Conservation (phyloP, 1,140 invertebrate genomes). For the Colletes gigas region DNA sequence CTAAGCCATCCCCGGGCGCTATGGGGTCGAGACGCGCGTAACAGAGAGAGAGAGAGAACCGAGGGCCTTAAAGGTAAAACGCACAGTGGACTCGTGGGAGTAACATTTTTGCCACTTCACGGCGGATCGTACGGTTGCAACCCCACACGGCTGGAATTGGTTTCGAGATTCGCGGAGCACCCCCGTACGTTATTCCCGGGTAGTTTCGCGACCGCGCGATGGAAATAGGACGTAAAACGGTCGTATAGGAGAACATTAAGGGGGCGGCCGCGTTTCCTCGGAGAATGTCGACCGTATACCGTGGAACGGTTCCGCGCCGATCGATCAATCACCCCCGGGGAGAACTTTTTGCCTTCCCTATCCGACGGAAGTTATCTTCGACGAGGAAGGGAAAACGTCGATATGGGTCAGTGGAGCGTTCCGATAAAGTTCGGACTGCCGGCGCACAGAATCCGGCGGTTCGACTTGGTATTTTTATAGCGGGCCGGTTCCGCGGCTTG, state of each 20-base stretch:
- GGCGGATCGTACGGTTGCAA: too few relatives aligned
- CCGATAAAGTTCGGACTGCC: conserved; percentile 18
- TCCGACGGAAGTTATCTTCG: conserved; percentile 3
- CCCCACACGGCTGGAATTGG: conserved; percentile 29
- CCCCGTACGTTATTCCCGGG: conserved; percentile 29
- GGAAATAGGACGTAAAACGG: conserved; percentile 34
- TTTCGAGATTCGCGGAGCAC: conserved; percentile 40
- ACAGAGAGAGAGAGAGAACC: neutral
- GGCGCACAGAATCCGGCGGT: neutral
- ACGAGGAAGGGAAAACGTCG: neutral
- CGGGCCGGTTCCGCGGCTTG: neutral
- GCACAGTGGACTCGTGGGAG: conserved; percentile 54
- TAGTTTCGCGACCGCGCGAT: neutral
- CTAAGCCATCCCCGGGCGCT: conserved; percentile 43
- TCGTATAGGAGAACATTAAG: conserved; percentile 13
- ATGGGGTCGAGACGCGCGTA: too few relatives aligned
- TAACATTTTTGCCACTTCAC: conserved; percentile 56
- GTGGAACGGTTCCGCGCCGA: neutral
- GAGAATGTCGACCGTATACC: neutral
- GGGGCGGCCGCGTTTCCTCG: neutral
- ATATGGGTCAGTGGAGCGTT: conserved; percentile 25
- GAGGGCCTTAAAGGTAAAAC: conserved; percentile 46
- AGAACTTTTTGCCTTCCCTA: neutral
- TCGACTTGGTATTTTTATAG: conserved; percentile 16
- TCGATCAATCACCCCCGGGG: conserved; percentile 1